These are phyloP conservation scores for Carcina quercana DNA, from an alignment of 2,888 invertebrate genomes.

Conservation along the genomic window DNA sequence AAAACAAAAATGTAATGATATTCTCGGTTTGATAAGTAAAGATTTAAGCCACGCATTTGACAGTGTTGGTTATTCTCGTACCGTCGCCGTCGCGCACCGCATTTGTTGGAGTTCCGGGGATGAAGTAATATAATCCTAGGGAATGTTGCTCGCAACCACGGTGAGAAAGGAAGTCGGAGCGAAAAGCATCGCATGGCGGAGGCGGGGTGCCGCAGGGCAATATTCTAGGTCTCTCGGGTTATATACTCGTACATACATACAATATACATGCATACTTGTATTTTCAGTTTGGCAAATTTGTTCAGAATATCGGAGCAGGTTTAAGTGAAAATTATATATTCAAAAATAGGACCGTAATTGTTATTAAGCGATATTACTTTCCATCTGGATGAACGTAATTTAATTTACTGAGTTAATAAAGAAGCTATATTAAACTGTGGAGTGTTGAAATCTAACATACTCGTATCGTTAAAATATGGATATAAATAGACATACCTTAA, in stretches of 20 bases:
- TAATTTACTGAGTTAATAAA: neutral
- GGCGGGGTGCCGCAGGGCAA: constrained; percentile 8
- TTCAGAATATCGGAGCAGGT: neutral
- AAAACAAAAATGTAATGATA: no score
- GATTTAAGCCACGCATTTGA: constrained; percentile 3
- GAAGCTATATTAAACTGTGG: neutral
- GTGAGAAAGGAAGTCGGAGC: constrained; percentile 6
- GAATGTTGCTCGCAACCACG: constrained; percentile 8
- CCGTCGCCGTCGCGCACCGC: neutral
- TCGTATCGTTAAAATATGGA: no score
- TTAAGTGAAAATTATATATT: neutral
- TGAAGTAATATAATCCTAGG: constrained; percentile 9
- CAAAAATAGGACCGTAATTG: neutral
- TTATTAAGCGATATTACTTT: neutral
- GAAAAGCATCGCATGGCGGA: constrained; percentile 2
- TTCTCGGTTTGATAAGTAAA: no score
- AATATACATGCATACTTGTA: neutral
- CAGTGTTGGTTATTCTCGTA: neutral
- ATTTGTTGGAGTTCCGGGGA: constrained; percentile 2
- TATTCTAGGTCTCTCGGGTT: constrained; percentile 5
- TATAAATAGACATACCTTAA: no score
- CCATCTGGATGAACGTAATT: neutral
- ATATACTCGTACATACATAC: neutral
- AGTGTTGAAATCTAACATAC: no score
- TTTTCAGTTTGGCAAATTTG: neutral